A percentile compares a stretch with the other conserved stretches of the same genome.
Conservation (phyloP, 2,888 invertebrate species). For the Myopa testacea region DNA sequence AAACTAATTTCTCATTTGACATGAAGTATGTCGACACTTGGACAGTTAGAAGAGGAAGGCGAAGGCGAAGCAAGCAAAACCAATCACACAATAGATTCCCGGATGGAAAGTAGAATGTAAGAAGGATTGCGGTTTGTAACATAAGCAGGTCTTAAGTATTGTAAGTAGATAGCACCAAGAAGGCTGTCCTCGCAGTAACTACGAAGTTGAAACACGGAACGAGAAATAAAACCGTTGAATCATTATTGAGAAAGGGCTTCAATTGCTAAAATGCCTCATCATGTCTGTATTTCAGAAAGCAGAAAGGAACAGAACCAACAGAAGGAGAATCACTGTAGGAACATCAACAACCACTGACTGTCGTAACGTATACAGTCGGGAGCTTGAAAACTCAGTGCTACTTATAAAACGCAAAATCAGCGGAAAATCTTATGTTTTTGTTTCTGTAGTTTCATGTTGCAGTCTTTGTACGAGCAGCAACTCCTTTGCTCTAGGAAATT, state of each 20-base stretch:
- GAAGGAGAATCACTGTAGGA: neutral
- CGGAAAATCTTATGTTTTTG: slow-evolving; percentile 19
- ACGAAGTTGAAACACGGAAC: neutral
- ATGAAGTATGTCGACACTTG: neutral
- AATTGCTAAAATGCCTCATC: slow-evolving; percentile 36
- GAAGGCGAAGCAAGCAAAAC: neutral
- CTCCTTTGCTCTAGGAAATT: slow-evolving; percentile 22
- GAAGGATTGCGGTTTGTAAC: neutral
- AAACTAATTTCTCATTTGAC: slow-evolving; percentile 36
- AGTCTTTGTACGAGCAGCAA: neutral
- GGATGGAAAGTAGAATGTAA: neutral
- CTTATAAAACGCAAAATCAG: slow-evolving; percentile 35
- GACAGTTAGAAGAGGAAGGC: neutral
- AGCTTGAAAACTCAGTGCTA: neutral
- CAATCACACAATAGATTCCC: neutral
- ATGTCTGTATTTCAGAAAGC: neutral
- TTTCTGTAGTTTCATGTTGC: neutral
- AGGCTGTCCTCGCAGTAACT: neutral
- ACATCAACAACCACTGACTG: neutral
- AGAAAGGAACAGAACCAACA: neutral
- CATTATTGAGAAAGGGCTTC: slow-evolving; percentile 39
- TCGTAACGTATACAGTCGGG: neutral
- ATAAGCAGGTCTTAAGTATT: neutral
- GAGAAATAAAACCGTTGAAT: slow-evolving; percentile 18
- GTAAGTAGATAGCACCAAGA: too few species aligned